Evolutionary conservation across 2,113 vertebrate species (phyloP), one percentile per base, ranked within the genome.

Genomic region (Tetrao urogallus): DNA sequence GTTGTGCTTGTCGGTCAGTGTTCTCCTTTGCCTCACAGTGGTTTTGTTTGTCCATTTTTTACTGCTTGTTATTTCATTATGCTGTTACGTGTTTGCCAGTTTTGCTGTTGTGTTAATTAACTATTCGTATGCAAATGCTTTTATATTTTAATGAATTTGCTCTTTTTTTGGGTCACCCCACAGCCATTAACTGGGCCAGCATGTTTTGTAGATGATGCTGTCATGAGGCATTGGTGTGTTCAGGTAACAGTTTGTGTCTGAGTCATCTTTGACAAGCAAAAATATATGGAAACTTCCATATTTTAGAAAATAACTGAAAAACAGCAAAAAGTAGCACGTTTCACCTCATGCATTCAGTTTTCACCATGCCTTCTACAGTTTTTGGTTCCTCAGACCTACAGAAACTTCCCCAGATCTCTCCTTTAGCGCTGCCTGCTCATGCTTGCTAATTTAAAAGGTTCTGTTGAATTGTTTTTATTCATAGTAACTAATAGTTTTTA

Each of bases 101-200:
- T 88, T 86, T 73, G 20, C 21, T 67, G 19, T 74, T 58, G 22
- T 24, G 14, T 74, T 93, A 91, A 85, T 72, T 94, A 84, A 67
- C 20, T 73, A 17, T 69, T 82, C 2, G 1, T 45, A 19, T 60
- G 27, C 12, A 5, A 24, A 38, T 7, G 58, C 2, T 70, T 88
- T 58, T 60, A 15, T 43, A 65, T 88, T 88, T 60, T 25, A 60
- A 57, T 52, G 1, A 93, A 60, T 71, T 64, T 56, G 47, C 10
- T 78, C 12, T 5, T 36, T 7, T 27, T 88, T 79, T 58, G 50
- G 43, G 71, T 78, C 73, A 71, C 22, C 38, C 57, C 8, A 32
- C 16, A 89, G 61, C 13, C 0, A 0, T 22, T 87, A 61, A 22
- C 25, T 86, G 42, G 56, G 70, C 7, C 0, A 0, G 80, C 79